These are phyloP conservation scores for Phyllopteryx taeniolatus DNA, from an alignment of 2,113 vertebrate genomes.

Conservation along the genomic window DNA sequence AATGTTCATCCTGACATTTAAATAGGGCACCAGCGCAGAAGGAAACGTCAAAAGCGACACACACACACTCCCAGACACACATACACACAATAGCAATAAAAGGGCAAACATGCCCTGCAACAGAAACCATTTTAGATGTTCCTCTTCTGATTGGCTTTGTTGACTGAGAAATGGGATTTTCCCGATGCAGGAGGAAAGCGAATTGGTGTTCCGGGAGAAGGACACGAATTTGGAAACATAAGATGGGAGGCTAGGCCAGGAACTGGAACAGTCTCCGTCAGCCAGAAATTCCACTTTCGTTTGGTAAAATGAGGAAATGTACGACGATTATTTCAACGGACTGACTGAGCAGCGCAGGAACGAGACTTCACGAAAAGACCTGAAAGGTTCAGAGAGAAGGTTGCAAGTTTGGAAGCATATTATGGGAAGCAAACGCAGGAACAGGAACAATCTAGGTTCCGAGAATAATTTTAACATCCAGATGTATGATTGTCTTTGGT, in stretches of 20 bases:
- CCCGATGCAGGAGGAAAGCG: not conserved
- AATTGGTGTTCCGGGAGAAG: not conserved
- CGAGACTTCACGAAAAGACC: too few species aligned
- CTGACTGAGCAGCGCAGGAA: too few species aligned
- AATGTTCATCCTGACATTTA: conserved; percentile 58
- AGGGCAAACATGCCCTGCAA: conserved; percentile 3
- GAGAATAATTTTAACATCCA: too few species aligned
- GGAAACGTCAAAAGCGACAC: not conserved
- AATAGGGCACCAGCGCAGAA: conserved; percentile 51
- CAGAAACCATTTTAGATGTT: not conserved
- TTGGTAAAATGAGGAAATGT: not conserved
- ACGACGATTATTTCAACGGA: too few species aligned
- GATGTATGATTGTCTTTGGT: too few species aligned
- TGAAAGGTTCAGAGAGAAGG: too few species aligned
- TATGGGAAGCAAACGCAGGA: too few species aligned
- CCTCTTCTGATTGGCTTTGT: conserved; percentile 1
- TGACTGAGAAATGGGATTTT: not conserved
- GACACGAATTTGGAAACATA: not conserved
- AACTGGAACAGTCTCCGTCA: conserved; percentile 53
- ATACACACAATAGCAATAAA: not conserved
- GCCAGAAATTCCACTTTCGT: conserved; percentile 21
- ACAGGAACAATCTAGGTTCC: too few species aligned
- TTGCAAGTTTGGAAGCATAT: too few species aligned
- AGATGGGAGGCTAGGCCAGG: conserved; percentile 31
- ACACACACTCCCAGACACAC: too few species aligned